Percentiles rank a stretch among this genome's conserved stretches.
phyloP scores from a whole-genome alignment of 2,113 vertebrate species.

The Colistium nudipinnis region DNA sequence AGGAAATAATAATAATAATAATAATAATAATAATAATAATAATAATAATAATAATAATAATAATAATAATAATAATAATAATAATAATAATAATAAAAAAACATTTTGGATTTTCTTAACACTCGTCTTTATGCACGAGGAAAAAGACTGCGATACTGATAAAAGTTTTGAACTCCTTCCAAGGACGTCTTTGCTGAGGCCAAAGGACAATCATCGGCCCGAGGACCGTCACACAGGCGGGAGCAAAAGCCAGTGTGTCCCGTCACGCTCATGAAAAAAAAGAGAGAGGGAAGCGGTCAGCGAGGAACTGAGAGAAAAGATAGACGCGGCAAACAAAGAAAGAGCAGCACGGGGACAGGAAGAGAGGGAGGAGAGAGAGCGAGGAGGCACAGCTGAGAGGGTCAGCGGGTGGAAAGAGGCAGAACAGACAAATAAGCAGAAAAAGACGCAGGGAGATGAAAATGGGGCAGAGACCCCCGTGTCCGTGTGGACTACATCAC shows the following conservation, averaged over 20 bases:
- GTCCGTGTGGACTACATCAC: not conserved
- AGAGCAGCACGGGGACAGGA: slow-evolving; percentile 60
- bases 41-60: no score
- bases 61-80: no score
- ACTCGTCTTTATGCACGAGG: not conserved
- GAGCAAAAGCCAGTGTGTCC: slow-evolving; percentile 39
- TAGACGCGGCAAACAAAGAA: slow-evolving; percentile 45
- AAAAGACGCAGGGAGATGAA: slow-evolving; percentile 15
- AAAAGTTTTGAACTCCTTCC: not conserved
- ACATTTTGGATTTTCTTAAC: not conserved
- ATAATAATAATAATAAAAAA: no score
- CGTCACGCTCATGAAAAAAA: slow-evolving; percentile 27
- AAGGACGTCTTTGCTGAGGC: not conserved
- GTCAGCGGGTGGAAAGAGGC: slow-evolving; percentile 35
- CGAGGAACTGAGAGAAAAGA: slow-evolving; percentile 5
- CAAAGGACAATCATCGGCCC: not conserved
- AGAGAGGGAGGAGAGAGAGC: slow-evolving; percentile 63
- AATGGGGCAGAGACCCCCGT: slow-evolving; percentile 13
- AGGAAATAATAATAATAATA: slow-evolving; percentile 8
- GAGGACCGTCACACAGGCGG: not conserved
- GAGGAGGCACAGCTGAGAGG: slow-evolving; percentile 47
- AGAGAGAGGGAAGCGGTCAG: slow-evolving; percentile 18
- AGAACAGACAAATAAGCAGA: slow-evolving; percentile 49
- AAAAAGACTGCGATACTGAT: not conserved
- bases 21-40: no score